Conservation (phyloP, 2,888 invertebrate species). For the Apotomis capreana region DNA sequence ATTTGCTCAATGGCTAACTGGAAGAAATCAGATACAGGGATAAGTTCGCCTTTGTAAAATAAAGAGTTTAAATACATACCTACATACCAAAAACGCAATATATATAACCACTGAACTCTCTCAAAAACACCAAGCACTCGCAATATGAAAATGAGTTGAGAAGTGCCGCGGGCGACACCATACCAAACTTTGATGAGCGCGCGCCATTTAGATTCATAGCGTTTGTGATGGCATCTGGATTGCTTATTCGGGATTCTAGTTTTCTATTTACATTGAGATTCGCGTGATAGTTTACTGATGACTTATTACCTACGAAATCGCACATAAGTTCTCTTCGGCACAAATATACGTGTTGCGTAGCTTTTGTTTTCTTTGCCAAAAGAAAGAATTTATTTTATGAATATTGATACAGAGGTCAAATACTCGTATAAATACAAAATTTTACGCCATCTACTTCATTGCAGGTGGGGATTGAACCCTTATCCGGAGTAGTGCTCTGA, state of each 20-base stretch:
- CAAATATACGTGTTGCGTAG: background rate
- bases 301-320: background rate
- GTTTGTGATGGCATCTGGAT: constrained; percentile 67
- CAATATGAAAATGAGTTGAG: constrained; percentile 76
- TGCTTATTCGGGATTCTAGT: constrained; percentile 63
- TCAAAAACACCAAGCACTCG: constrained; percentile 41
- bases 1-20: too few species aligned
- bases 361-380: too few species aligned
- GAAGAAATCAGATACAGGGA: too few species aligned
- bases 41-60: too few species aligned
- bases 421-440: too few species aligned
- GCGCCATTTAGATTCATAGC: constrained; percentile 78
- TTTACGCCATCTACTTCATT: too few species aligned
- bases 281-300: background rate
- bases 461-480: too few species aligned
- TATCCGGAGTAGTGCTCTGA: too few species aligned
- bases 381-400: too few species aligned
- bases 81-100: too few species aligned
- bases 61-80: too few species aligned
- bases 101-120: background rate
- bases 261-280: constrained; percentile 46
- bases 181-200: constrained; percentile 76
- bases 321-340: background rate
- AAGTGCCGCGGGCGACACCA: constrained; percentile 64
- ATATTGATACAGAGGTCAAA: too few species aligned